Evolutionary conservation across 2,113 vertebrate species (phyloP).

Genomic region (Myotis brandtii): DNA sequence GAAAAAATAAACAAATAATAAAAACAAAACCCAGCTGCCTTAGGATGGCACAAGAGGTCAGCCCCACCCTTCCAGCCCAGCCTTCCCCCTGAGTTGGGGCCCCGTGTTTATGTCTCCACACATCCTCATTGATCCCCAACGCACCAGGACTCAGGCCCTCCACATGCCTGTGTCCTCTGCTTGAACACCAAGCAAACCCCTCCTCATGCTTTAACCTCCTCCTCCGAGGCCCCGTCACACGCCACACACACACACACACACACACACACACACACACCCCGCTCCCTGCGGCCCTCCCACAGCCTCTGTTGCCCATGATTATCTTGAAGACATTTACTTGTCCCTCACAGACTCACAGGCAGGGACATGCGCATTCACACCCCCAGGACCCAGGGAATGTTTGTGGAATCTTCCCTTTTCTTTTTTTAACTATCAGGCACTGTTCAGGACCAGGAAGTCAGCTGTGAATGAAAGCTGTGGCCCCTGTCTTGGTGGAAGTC

Average conservation of each 20-base stretch:
- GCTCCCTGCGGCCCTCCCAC: not conserved
- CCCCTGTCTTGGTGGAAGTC: not conserved
- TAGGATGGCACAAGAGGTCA: not conserved
- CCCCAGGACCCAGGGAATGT: not conserved
- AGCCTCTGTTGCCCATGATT: not conserved
- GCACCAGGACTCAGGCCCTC: not conserved
- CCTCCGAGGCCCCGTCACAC: not conserved
- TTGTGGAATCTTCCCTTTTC: not conserved
- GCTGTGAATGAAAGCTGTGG: not conserved
- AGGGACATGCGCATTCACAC: not conserved
- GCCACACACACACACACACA: too few species aligned
- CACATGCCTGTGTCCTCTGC: not conserved
- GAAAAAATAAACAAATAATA: not conserved
- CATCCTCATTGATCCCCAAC: not conserved
- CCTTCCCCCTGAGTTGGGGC: not conserved
- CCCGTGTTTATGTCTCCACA: not conserved
- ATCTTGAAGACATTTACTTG: not conserved
- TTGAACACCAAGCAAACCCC: not conserved
- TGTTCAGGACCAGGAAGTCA: not conserved
- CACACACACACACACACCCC: too few species aligned
- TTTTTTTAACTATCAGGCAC: not conserved
- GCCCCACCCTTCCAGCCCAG: not conserved
- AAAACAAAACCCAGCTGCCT: not conserved
- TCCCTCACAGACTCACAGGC: not conserved
- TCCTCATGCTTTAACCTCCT: not conserved